Percentiles rank a stretch among this genome's conserved stretches.
Evolutionary conservation across 2,797 vertebrate species (phyloP).

Genomic region (Mormyrus proboscirostris): DNA sequence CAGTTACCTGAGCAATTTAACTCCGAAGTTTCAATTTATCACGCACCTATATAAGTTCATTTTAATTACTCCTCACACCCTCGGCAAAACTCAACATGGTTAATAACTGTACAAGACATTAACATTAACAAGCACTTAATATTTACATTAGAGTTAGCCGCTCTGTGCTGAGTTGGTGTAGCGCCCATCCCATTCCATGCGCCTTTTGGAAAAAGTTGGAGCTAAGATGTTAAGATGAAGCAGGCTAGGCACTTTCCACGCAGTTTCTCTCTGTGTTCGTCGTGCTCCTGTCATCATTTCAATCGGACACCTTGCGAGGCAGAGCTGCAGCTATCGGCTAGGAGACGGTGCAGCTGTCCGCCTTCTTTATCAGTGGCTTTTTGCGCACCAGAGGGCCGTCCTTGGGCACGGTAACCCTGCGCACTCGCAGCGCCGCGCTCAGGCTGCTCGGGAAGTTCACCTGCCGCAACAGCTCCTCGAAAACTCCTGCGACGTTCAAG

Average conservation of each 20-base stretch:
- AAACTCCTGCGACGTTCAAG: slow-evolving; percentile 47
- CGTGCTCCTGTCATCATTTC: neutral
- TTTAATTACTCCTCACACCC: neutral
- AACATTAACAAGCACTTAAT: neutral
- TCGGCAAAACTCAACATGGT: neutral
- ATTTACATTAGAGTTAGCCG: neutral
- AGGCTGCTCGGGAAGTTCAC: slow-evolving; percentile 43
- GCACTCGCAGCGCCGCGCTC: slow-evolving; percentile 43
- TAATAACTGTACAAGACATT: neutral
- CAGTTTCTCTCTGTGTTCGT: neutral
- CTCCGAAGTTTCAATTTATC: neutral
- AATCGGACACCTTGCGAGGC: neutral
- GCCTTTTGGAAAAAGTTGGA: neutral
- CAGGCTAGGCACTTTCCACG: neutral
- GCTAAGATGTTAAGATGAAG: neutral
- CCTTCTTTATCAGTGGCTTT: slow-evolving; percentile 42
- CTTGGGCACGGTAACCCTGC: slow-evolving; percentile 40
- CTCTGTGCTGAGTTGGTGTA: neutral
- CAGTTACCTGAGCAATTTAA: neutral
- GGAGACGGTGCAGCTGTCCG: slow-evolving; percentile 53
- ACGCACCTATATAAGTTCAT: neutral
- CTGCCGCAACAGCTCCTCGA: slow-evolving; percentile 52
- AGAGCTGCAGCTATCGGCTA: slow-evolving; percentile 27
- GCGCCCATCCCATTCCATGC: neutral
- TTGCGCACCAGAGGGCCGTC: slow-evolving; percentile 16